Base-by-base conservation (phyloP, 2,797 vertebrate species). In the Brachyalestes nurse region DNA sequence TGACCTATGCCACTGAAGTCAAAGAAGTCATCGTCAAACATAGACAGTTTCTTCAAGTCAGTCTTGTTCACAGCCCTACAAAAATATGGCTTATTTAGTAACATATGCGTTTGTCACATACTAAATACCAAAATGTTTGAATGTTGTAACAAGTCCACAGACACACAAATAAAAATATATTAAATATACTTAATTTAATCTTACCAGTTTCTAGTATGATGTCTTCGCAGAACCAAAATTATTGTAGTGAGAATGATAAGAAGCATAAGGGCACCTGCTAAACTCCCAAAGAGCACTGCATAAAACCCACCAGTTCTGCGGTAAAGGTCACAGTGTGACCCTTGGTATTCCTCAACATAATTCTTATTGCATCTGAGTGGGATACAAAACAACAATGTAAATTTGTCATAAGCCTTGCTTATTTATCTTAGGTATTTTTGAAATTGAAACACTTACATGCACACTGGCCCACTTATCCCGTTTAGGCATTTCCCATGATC, bases 261-360 rank as follows among this genome's bases (percentile, higher is more conserved):
- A 40, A 94, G 77, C 8, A 95, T 84, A 38, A 87, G 72, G 0
- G 45, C 90, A 5, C 8, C 91, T 42, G 84, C 86, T 69, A 94
- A 77, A 55, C 93, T 87, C 21, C 93, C 93, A 65, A 95, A 94
- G 40, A 95, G 67, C 1, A 90, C 89, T 6, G 87, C 93, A 61
- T 94, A 95, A 88, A 95, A 94, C 51, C 88, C 92, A 38, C 87
- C 81, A 19, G 85, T 86, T 72, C 86, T 49, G 12, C 61, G 83
- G 79, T 77, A 92, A 1, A 88, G 49, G 3, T 95, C 88, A 83
- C 94, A 95, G 14, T 75, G 90, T 1, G 19, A 23, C 17, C 95
- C 94, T 17, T 85, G 57, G 86, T 86, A 94, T 80, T 90, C 80
- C 47, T 88, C 28, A 49, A 93, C 78, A 21, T 58, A 58, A 10